These are phyloP conservation scores for cattle (Bos taurus) DNA, from an alignment of 2,113 vertebrate genomes.

Conservation along the genomic window DNA sequence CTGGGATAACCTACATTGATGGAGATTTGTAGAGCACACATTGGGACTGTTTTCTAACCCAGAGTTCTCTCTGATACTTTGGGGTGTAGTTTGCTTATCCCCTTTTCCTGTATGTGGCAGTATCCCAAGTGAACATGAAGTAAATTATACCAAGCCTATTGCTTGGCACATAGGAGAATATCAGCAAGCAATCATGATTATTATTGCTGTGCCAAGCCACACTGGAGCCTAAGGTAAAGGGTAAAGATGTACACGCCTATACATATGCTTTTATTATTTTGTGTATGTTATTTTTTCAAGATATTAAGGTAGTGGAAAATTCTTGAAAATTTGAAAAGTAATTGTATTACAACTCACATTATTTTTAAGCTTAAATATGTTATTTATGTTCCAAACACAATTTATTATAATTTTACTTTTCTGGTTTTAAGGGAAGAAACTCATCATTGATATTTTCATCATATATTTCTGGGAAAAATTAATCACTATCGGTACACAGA, in stretches of 20 bases:
- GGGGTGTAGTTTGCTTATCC: not conserved
- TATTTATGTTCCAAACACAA: not conserved
- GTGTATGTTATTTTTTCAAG: not conserved
- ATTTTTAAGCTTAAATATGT: slow-evolving; percentile 3
- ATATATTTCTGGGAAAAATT: not conserved
- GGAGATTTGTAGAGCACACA: not conserved
- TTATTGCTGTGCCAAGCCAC: not conserved
- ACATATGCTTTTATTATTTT: not conserved
- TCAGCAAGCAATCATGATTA: not conserved
- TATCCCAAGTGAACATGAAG: not conserved
- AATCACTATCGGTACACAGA: not conserved
- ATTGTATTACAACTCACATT: not conserved
- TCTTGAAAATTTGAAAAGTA: not conserved
- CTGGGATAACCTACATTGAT: not conserved
- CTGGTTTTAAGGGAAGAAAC: not conserved
- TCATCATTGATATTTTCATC: not conserved
- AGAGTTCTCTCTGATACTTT: not conserved
- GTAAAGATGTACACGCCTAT: not conserved
- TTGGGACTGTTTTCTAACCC: not conserved
- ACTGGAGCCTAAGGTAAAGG: not conserved
- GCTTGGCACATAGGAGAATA: not conserved
- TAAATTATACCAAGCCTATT: not conserved
- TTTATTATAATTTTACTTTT: not conserved
- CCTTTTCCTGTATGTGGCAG: not conserved
- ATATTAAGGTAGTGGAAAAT: not conserved